Percentiles rank a stretch among this genome's conserved stretches.
Conservation (phyloP, 2,888 invertebrate species). For the Caprella mutica region DNA sequence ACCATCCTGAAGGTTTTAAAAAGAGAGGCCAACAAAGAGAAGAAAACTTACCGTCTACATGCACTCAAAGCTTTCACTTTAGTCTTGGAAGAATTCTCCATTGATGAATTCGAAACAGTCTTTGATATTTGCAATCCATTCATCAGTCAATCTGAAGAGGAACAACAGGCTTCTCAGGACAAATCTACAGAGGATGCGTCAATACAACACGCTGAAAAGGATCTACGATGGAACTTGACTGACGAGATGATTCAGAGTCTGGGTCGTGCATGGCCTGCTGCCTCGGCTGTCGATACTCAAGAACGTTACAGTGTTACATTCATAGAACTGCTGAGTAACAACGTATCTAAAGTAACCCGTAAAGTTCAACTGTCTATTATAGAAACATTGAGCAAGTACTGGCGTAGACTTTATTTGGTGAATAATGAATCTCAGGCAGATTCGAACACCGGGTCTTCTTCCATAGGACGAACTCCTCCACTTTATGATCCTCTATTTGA, state of each 20-base stretch:
- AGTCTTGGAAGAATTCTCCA: constrained; percentile 57
- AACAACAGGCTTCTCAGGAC: neutral
- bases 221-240: constrained; percentile 26
- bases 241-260: constrained; percentile 31
- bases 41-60: constrained; percentile 60
- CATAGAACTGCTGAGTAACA: constrained; percentile 28
- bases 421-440: constrained; percentile 8
- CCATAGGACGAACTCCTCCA: neutral
- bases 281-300: constrained; percentile 24
- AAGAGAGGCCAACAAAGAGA: constrained; percentile 68
- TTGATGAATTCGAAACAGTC: constrained; percentile 55
- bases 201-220: constrained; percentile 18
- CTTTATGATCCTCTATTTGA: constrained; percentile 15
- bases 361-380: constrained; percentile 32
- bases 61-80: constrained; percentile 61
- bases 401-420: constrained; percentile 27
- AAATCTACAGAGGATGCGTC: constrained; percentile 19
- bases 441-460: neutral
- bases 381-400: constrained; percentile 24
- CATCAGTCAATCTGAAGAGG: neutral
- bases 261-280: constrained; percentile 29
- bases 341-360: constrained; percentile 29
- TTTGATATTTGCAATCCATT: constrained; percentile 26
- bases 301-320: constrained; percentile 32
- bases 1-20: constrained; percentile 47